Conservation (phyloP, 2,797 vertebrate species). For the Pelodytes ibericus region DNA sequence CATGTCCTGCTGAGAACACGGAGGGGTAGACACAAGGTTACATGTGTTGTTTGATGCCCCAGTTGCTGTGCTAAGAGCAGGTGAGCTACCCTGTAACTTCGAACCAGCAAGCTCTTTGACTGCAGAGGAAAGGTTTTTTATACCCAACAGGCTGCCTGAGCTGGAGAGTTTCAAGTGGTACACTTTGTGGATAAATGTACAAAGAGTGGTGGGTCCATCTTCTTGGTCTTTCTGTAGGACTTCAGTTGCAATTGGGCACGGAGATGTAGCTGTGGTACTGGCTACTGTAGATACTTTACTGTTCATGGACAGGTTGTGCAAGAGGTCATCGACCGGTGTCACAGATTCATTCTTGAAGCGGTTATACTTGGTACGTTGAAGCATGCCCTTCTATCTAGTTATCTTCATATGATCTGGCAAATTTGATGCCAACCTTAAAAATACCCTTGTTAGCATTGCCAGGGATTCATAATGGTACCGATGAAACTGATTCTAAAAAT, state of each 20-base stretch:
- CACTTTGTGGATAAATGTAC: constrained; percentile 97
- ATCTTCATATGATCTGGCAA: constrained; percentile 88
- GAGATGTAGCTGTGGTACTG: constrained; percentile 79
- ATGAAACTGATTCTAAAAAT: constrained; percentile 67
- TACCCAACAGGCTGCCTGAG: constrained; percentile 88
- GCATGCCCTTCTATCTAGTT: constrained; percentile 96
- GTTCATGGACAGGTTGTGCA: constrained; percentile 96
- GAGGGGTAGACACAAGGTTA: constrained; percentile 79
- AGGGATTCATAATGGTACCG: constrained; percentile 73
- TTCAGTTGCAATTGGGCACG: constrained; percentile 83
- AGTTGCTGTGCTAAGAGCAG: constrained; percentile 75
- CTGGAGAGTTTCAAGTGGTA: constrained; percentile 96
- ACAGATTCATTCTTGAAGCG: constrained; percentile 99
- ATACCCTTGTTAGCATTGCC: constrained; percentile 88
- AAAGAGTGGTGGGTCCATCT: constrained; percentile 93
- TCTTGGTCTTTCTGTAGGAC: constrained; percentile 85
- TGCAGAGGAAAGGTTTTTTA: constrained; percentile 91
- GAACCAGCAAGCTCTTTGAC: constrained; percentile 95
- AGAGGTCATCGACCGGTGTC: constrained; percentile 96
- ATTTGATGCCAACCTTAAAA: constrained; percentile 81
- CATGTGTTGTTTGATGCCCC: constrained; percentile 79
- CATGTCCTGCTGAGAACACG: constrained; percentile 73
- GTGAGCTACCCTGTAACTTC: constrained; percentile 89
- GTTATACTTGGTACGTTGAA: constrained; percentile 99
- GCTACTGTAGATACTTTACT: constrained; percentile 89